Base-by-base conservation (phyloP, 2,797 vertebrate genomes). In the Melanotaenia boesemani region DNA sequence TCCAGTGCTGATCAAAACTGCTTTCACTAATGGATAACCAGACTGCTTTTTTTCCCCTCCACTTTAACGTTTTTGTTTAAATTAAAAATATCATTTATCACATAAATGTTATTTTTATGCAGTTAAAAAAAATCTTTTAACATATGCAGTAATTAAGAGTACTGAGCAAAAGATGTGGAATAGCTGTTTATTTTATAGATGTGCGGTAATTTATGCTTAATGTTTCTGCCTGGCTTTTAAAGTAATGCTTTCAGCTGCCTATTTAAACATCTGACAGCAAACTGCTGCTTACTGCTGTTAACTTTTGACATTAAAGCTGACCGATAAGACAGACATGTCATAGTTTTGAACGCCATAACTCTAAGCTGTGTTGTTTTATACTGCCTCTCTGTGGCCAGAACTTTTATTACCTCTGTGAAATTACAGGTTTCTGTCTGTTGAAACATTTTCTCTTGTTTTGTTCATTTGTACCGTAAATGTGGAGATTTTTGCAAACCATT, bases 351-450 rank as follows among this genome's bases (percentile, higher is more conserved):
- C 12, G 30, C 56, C 7, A 11, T 34, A 79, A 39, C 37, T 32
- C 50, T 41, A 22, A 22, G 6, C 63, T 74, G 8, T 72, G 37
- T 60, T 69, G 63, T 26, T 61, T 46, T 73, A 32, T 73, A 79
- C 80, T 90, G 78, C 89, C 83, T 60, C 84, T 80, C 26, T 79
- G 83, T 91, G 90, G 91, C 80, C 68, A 81, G 82, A 82, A 64
- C 26, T 1, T 75, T 55, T 74, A 85, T 81, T 85, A 86, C 87
- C 11, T 55, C 70, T 82, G 73, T 78, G 32, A 70, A 71, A 67
- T 50, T 57, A 24, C 54, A 72, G 39, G 37, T 30, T 44, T 11
- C 6, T 32, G 9, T 74, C 62, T 44, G 4, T 46, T 28, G 2
- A 57, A 59, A 30, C 63, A 70, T 66, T 82, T 84, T 34, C 5